Evolutionary conservation across 92 coral and sea anemone genomes (phyloP).

Genomic region (Palythoa caribaeorum): DNA sequence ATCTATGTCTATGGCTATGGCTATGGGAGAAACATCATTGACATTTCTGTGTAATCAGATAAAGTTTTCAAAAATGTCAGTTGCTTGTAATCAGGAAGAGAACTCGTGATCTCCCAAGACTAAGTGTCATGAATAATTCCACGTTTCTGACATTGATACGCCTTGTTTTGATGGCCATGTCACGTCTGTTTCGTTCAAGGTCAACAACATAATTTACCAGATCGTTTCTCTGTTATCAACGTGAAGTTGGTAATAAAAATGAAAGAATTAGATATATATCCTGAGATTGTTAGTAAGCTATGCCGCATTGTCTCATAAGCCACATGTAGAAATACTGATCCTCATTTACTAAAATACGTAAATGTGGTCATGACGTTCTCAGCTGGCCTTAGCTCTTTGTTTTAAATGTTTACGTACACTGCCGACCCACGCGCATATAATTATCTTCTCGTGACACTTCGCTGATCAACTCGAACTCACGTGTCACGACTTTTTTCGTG

Average conservation of each 20-base stretch:
- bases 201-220: no score
- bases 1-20: no score
- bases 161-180: no score
- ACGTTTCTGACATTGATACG: no score
- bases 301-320: background rate
- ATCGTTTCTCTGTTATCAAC: background rate
- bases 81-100: no score
- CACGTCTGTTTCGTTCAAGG: no score
- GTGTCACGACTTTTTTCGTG: slow-evolving; percentile 4
- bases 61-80: no score
- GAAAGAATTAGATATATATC: background rate
- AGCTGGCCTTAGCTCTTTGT: background rate
- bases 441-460: background rate
- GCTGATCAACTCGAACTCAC: background rate
- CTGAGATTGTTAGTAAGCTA: background rate
- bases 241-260: background rate
- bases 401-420: background rate
- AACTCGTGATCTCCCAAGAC: no score
- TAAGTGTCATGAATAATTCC: no score
- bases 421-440: background rate
- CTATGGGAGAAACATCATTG: no score
- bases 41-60: no score
- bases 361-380: background rate
- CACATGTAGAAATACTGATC: background rate
- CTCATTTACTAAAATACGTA: background rate